Base-by-base conservation (phyloP, 2,797 vertebrate species). In the Chiloscyllium punctatum region DNA sequence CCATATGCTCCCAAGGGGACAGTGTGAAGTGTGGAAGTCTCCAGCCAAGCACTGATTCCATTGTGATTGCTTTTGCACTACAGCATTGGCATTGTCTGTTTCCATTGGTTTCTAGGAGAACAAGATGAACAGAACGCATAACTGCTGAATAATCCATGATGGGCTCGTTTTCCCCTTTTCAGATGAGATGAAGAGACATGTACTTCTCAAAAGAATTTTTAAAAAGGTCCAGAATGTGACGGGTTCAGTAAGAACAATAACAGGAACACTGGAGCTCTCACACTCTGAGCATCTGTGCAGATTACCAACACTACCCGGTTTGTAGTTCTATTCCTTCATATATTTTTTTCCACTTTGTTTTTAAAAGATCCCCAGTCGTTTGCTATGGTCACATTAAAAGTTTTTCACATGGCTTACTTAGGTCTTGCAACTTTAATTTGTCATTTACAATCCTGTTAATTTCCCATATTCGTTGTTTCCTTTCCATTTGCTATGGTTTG, bases 11-110 rank as follows among this genome's bases (percentile, higher is more conserved):
- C 68, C 92, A 30, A 71, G 92, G 92, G 92, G 51, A 94, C 68
- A 51, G 42, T 69, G 1, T 69, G 23, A 71, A 42, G 66, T 94
- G 16, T 18, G 13, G n/a, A 62, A 90, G 66, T 94, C 18, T 48
- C 68, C 92, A 94, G 92, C 92, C 9, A 94, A 94, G 68, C 68
- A 94, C 68, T 72, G 68, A 71, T 71, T 94, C 69, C 68, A 94
- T 69, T 23, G 42, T 71, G 66, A 72, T 21, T 68, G 72, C n/a
- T 94, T 94, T 37, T 71, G 62, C 25, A 3, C 16, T 37, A 42
- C 91, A 71, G 48, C 68, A 51, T 72, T 48, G 92, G 68, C 27
- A 72, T 62, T 51, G 66, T 30, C 68, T 69, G 66, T 16, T 25
- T 51, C 92, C 37, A 71, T 72, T 62, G 66, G 88, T 66, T 90